Base-by-base conservation (phyloP, 2,113 vertebrate species). In the Regulus satrapa region DNA sequence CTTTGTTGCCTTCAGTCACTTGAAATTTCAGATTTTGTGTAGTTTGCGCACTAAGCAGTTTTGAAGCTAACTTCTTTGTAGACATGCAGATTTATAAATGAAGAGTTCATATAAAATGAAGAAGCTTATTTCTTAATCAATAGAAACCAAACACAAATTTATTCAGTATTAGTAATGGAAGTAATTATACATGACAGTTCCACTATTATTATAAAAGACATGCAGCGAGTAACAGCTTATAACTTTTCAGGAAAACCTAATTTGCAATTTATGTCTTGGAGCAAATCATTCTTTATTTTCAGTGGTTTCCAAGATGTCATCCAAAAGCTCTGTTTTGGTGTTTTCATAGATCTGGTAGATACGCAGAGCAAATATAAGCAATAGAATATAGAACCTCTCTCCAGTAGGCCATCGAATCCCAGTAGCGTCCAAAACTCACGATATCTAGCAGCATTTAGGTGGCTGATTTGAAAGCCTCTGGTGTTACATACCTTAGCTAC, bases 111-210 rank as follows among this genome's bases (percentile, higher is more conserved):
- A 72, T 69, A 87, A 92, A 89, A 81, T 21, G 85, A 91, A 88
- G 64, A 54, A 71, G 55, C 90, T 97, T 94, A 52, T 56, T 87
- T 88, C 43, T 88, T 97, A 95, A 95, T 96, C 95, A 95, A 95
- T 91, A 92, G 91, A 89, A 94, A 86, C 64, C 45, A 92, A 96
- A 94, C 89, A 95, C 78, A 93, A 93, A 95, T 95, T 73, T 93
- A 92, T 92, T 93, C 88, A 82, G 40, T 86, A 71, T 80, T 77
- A 88, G 87, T 96, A 84, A 89, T 92, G 62, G 85, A 89, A 90
- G 62, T 75, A 90, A 93, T 96, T 86, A 89, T 91, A 89, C 61
- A 75, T 95, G 32, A 56, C 69, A 87, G 41, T 95, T 94, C 31
- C 63, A 63, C 81, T 95, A 87, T 89, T 89, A 79, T 95, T 96